Evolutionary conservation across 2,888 invertebrate species (phyloP).

Genomic region (Frankliniella fusca): DNA sequence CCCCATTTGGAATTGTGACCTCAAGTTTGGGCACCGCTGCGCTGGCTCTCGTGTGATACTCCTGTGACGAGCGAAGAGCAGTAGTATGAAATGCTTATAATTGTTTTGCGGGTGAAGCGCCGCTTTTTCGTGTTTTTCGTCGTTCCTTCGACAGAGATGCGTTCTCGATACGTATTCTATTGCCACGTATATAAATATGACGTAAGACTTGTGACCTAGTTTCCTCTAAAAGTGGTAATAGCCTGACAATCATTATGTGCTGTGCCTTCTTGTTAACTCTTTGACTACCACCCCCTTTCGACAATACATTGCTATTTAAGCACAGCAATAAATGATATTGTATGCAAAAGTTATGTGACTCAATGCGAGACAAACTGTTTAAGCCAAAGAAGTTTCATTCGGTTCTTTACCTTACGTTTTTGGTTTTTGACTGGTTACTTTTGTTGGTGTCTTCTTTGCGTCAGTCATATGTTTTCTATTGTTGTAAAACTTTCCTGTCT

Average conservation of each 20-base stretch:
- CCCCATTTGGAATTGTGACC: too few relatives aligned
- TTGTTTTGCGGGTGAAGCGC: background rate
- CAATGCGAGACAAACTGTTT: too few relatives aligned
- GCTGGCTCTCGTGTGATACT: background rate
- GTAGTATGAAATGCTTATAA: background rate
- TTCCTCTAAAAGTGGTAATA: background rate
- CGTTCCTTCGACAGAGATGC: background rate
- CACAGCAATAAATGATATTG: background rate
- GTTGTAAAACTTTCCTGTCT: background rate
- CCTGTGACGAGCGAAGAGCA: background rate
- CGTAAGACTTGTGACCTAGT: background rate
- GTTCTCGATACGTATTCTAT: background rate
- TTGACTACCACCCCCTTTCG: slow-evolving; percentile 20
- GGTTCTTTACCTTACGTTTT: too few relatives aligned
- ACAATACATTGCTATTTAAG: slow-evolving; percentile 20
- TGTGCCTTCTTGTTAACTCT: slow-evolving; percentile 12
- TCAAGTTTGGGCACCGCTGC: too few relatives aligned
- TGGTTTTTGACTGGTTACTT: background rate
- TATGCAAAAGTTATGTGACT: too few relatives aligned
- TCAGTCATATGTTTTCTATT: background rate
- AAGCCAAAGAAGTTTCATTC: too few relatives aligned
- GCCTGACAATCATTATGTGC: background rate
- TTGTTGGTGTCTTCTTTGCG: background rate
- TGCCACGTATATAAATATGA: background rate
- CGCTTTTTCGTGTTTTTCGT: background rate